A percentile compares a stretch with the other conserved stretches of the same genome.
phyloP scores from a whole-genome alignment of 2,888 invertebrate genomes.

The Trissoscelio sp. region DNA sequence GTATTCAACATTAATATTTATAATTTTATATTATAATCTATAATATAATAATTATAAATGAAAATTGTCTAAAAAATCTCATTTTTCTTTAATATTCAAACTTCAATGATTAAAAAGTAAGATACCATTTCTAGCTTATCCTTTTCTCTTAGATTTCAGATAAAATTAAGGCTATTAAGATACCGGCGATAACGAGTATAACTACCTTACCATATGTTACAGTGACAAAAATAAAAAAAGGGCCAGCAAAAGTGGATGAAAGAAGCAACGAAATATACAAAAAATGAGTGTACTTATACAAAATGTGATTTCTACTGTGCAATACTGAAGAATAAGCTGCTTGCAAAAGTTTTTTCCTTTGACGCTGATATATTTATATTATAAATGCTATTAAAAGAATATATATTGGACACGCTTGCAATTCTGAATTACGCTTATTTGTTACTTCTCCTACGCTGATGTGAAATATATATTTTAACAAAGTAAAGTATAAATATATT shows the following conservation, averaged over 20 bases:
- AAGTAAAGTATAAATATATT: too few species aligned
- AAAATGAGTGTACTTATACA: conserved; percentile 1
- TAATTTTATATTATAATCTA: too few species aligned
- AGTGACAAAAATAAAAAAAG: background rate
- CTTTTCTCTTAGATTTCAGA: too few species aligned
- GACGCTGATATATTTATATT: background rate
- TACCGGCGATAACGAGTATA: conserved; percentile 19
- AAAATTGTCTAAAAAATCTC: too few species aligned
- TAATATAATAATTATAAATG: too few species aligned
- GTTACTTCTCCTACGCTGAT: conserved; percentile 12
- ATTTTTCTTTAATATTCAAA: too few species aligned
- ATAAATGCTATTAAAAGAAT: background rate
- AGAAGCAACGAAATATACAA: background rate
- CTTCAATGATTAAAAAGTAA: too few species aligned
- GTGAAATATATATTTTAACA: too few species aligned
- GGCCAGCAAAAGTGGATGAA: background rate
- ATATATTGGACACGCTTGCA: conserved; percentile 32
- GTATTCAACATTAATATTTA: too few species aligned
- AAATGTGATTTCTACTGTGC: conserved; percentile 53
- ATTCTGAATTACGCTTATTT: conserved; percentile 44
- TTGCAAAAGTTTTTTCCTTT: conserved; percentile 13
- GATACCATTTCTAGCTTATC: too few species aligned
- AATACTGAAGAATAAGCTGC: conserved; percentile 37
- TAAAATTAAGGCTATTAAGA: conserved; percentile 4
- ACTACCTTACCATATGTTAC: conserved; percentile 33